These are phyloP conservation scores for Sminthurinus signatus DNA, from an alignment of 1,140 invertebrate species.

Conservation along the genomic window DNA sequence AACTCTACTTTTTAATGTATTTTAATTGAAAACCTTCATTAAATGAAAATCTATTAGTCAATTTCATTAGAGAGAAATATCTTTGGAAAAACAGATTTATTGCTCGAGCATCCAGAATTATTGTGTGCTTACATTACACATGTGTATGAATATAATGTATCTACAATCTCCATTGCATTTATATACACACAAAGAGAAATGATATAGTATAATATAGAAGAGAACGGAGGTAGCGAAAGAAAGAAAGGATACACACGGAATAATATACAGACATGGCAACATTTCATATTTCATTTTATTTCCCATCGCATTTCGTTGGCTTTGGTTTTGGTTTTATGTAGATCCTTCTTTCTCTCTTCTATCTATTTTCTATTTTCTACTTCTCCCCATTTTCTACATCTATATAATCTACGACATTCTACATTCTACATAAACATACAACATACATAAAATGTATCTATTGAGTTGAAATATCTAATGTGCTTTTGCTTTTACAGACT, in stretches of 20 bases:
- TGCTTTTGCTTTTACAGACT: too few relatives aligned
- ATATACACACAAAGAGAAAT: too few relatives aligned
- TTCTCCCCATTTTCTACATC: background rate
- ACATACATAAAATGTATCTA: too few relatives aligned
- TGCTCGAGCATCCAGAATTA: slow-evolving; percentile 5
- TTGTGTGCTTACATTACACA: background rate
- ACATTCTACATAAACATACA: background rate
- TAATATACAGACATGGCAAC: slow-evolving; percentile 3
- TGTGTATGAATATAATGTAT: too few relatives aligned
- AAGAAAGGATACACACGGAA: too few relatives aligned
- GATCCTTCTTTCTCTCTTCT: background rate
- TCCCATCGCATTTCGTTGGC: background rate
- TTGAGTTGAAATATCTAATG: too few relatives aligned
- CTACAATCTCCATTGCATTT: too few relatives aligned
- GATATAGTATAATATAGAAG: too few relatives aligned
- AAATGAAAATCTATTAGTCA: slow-evolving; percentile 11
- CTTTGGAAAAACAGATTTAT: slow-evolving; percentile 13
- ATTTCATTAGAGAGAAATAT: slow-evolving; percentile 12
- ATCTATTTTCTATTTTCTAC: background rate
- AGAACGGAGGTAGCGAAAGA: too few relatives aligned
- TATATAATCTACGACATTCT: background rate
- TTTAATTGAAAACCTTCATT: slow-evolving; percentile 10
- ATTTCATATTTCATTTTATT: slow-evolving; percentile 16
- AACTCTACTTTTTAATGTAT: slow-evolving; percentile 1
- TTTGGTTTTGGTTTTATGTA: background rate